phyloP scores from a whole-genome alignment of 2,113 vertebrate species.

The Gobius niger region DNA sequence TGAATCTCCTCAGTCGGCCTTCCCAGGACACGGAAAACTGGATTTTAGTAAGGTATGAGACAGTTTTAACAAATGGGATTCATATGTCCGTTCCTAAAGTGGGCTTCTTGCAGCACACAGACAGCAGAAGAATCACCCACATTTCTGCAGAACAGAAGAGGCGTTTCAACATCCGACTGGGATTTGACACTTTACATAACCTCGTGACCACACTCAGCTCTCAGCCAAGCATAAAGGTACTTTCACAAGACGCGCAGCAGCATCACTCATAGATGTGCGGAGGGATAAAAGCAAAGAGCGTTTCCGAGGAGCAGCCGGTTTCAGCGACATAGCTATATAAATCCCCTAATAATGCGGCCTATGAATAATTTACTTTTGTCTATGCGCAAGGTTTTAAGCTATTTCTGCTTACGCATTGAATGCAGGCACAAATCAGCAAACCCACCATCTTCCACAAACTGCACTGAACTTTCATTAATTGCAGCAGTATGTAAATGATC shows the following conservation, averaged over 20 bases:
- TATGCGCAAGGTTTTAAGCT: background rate
- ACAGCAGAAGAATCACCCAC: constrained; percentile 90
- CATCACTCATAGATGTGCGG: constrained; percentile 10
- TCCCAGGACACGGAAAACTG: constrained; percentile 68
- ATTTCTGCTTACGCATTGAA: constrained; percentile 7
- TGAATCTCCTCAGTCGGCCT: constrained; percentile 64
- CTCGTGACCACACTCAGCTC: constrained; percentile 89
- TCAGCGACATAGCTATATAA: background rate
- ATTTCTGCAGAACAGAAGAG: constrained; percentile 97
- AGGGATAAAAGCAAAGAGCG: constrained; percentile 13
- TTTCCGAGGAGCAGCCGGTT: background rate
- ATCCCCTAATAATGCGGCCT: background rate
- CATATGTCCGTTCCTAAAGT: background rate
- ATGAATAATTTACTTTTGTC: background rate
- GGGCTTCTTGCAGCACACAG: constrained; percentile 72
- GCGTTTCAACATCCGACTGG: constrained; percentile 98
- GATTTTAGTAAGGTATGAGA: constrained; percentile 83
- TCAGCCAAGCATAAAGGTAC: constrained; percentile 92
- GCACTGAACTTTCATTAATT: constrained; percentile 82
- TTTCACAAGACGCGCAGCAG: constrained; percentile 6
- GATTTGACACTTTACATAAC: constrained; percentile 91
- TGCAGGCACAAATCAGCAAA: constrained; percentile 86
- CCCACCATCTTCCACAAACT: constrained; percentile 93
- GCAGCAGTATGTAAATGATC: constrained; percentile 83
- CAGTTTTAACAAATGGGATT: background rate